Conservation (phyloP, 2,113 vertebrate species). For the Plestiodon gilberti region DNA sequence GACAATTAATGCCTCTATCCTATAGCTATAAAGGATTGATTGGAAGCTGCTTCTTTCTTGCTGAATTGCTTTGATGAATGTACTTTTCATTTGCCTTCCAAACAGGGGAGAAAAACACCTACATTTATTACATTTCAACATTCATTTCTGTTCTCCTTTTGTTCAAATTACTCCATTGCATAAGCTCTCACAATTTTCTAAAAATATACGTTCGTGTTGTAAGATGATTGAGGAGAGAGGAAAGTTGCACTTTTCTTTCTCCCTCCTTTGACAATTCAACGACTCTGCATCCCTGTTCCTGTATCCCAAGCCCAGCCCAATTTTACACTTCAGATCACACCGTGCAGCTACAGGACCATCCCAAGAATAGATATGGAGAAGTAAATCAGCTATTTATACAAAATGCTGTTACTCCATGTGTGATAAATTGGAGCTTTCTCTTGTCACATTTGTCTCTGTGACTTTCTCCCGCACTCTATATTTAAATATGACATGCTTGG, state of each 20-base stretch:
- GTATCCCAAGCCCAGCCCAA: conserved; percentile 14
- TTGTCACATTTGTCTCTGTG: conserved; percentile 6
- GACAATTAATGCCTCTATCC: no score
- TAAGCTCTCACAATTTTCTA: background rate
- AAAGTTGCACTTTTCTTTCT: background rate
- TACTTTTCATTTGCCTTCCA: no score
- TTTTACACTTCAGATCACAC: conserved; percentile 13
- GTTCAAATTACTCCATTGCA: background rate
- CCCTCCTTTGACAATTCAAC: background rate
- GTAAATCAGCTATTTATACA: conserved; percentile 30
- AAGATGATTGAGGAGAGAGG: background rate
- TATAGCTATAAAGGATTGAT: no score
- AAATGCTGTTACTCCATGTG: background rate
- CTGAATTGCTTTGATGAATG: no score
- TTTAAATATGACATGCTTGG: background rate
- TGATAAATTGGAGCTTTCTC: conserved; percentile 18
- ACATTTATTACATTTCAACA: background rate
- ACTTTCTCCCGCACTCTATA: conserved; percentile 13
- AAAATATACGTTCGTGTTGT: background rate
- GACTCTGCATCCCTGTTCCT: conserved; percentile 11
- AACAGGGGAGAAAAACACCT: background rate
- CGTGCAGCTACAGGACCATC: conserved; percentile 18
- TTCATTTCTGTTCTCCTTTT: background rate
- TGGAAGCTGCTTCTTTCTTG: no score
- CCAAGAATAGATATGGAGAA: background rate